phyloP scores from a whole-genome alignment of 2,888 invertebrate genomes.

The Meiosimyza platycephala region DNA sequence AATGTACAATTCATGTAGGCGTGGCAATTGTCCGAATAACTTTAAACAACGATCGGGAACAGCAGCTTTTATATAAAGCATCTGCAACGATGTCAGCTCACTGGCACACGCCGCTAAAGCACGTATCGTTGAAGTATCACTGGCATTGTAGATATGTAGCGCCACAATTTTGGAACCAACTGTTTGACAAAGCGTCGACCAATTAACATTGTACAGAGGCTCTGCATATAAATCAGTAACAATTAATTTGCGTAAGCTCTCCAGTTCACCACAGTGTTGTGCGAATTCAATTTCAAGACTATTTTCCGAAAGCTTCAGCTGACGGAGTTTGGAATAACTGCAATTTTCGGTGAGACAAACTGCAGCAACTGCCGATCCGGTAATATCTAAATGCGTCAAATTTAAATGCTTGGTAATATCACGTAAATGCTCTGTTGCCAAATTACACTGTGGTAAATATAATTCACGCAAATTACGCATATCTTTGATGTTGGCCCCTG shows the following conservation, averaged over 20 bases:
- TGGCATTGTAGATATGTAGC: background rate
- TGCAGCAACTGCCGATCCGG: background rate
- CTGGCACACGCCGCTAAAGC: background rate
- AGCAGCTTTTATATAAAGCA: background rate
- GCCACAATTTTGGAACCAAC: background rate
- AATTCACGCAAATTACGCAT: slow-evolving; percentile 32
- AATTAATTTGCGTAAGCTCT: background rate
- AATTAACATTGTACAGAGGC: background rate
- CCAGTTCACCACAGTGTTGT: background rate
- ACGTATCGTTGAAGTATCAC: background rate
- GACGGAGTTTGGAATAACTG: background rate
- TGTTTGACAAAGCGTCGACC: background rate
- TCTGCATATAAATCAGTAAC: background rate
- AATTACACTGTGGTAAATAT: slow-evolving; percentile 8
- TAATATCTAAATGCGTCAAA: slow-evolving; percentile 20
- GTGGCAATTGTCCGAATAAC: background rate
- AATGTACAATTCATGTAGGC: slow-evolving; percentile 7
- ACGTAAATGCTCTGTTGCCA: slow-evolving; percentile 10
- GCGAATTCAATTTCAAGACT: slow-evolving; percentile 4
- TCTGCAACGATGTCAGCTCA: background rate
- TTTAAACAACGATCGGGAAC: background rate
- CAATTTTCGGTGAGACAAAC: too few relatives aligned
- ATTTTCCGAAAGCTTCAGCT: slow-evolving; percentile 9
- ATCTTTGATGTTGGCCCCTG: slow-evolving; percentile 36
- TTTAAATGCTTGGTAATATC: slow-evolving; percentile 13